Base-by-base conservation (phyloP, 2,888 invertebrate species). In the Euzophera pinguis region DNA sequence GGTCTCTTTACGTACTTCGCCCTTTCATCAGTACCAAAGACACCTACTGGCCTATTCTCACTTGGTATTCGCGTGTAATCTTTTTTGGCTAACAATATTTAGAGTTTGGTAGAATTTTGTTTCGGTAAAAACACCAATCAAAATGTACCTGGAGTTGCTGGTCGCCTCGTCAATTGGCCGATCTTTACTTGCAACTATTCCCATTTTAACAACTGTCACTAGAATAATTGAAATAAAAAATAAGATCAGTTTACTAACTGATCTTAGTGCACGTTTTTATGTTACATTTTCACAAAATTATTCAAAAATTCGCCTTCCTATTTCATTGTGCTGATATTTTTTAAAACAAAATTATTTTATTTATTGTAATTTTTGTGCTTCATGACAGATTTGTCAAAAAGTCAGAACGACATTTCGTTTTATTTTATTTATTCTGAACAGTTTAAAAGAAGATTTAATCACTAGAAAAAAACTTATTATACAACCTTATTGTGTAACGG, bases 141-240 rank as follows among this genome's bases (percentile, higher is more conserved):
- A 1, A 32, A 32, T 9, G 1, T 69, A 84, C 85, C 84, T 84
- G 3, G 81, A 62, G 54, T 85, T 85, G 52, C 85, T 85, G 0
- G 85, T 85, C 0, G 80, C 71, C 61, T 81, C 78, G 50, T 84
- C 80, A 34, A 84, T 56, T 59, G 69, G 76, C 38, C 63, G 63
- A n/a, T 75, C 72, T 56, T 77, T 83, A 38, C 78, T 79, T 34
- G 68, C 67, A 4, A 61, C 52, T 3, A 74, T 56, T 53, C 80
- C 79, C 79, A 81, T 80, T 59, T 60, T 71, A 9, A 10, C 0
- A 5, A 12, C 12, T 0, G 1, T 17, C 41, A n/a, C 16, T 32
- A 12, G 2, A 12, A 27, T 27, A 22, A 12, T 7, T 27, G n/a
- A 27, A 9, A 34, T 7, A 45, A 14, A 10, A 10, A 10, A 14